Conservation (phyloP, 2,888 invertebrate species). For the Drosophila stalkeri region DNA sequence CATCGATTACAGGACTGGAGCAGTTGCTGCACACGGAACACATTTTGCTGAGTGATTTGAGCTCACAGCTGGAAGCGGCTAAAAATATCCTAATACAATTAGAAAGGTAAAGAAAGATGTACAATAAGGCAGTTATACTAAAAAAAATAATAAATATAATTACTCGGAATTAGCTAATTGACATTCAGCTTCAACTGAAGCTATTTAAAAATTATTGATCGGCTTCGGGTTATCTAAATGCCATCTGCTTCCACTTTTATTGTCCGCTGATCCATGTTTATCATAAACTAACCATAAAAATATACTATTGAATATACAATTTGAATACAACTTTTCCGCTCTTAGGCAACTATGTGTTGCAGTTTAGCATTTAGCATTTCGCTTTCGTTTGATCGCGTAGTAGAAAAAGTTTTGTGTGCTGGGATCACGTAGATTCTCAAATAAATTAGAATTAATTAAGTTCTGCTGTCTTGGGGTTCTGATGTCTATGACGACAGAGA, state of each 20-base stretch:
- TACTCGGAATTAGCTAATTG: background rate
- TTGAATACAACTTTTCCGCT: constrained; percentile 12
- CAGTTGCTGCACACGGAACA: constrained; percentile 76
- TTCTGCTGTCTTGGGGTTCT: constrained; percentile 16
- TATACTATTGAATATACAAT: background rate
- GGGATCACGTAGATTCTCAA: constrained; percentile 61
- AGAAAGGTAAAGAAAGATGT: constrained; percentile 44
- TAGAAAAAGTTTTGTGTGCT: constrained; percentile 59
- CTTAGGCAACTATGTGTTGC: constrained; percentile 25
- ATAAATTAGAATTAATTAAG: constrained; percentile 81
- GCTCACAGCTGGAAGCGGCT: constrained; percentile 59
- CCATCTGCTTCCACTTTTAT: background rate
- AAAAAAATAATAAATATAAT: background rate
- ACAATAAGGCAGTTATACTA: too few relatives aligned
- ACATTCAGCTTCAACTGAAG: background rate
- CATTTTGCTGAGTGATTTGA: constrained; percentile 67
- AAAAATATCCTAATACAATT: constrained; percentile 58
- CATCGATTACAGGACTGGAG: constrained; percentile 80
- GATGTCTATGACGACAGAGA: constrained; percentile 59
- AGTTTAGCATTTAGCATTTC: constrained; percentile 63
- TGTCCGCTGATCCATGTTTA: constrained; percentile 1
- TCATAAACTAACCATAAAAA: constrained; percentile 8
- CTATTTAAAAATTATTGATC: background rate
- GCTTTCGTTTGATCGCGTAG: constrained; percentile 58
- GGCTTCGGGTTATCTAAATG: background rate